Conservation (phyloP, 1,140 invertebrate genomes). For the Zaprionus ghesquierei region DNA sequence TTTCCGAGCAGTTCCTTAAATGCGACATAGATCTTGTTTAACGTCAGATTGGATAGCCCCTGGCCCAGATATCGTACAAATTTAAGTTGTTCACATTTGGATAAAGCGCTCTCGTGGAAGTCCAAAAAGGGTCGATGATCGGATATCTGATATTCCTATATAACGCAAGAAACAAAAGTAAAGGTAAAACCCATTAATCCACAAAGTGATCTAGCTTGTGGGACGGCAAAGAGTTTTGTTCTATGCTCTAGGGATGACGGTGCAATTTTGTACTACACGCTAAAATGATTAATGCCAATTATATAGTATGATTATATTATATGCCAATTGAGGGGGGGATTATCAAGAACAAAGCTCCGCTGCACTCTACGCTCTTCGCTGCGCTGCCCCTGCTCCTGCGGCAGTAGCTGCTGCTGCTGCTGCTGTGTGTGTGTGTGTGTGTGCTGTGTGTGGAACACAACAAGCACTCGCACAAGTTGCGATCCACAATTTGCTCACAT, state of each 20-base stretch:
- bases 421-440: too few relatives aligned
- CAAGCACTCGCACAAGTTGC: neutral
- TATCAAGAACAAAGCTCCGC: slow-evolving; percentile 70
- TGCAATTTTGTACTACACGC: slow-evolving; percentile 55
- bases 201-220: neutral
- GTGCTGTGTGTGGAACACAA: slow-evolving; percentile 19
- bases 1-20: slow-evolving; percentile 76
- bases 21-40: slow-evolving; percentile 81
- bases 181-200: neutral
- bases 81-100: slow-evolving; percentile 82
- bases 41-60: slow-evolving; percentile 81
- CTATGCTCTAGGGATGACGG: slow-evolving; percentile 56
- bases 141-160: slow-evolving; percentile 82
- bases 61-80: slow-evolving; percentile 83
- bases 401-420: neutral
- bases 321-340: slow-evolving; percentile 18
- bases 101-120: slow-evolving; percentile 83
- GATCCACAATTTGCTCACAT: slow-evolving; percentile 72
- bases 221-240: slow-evolving; percentile 70
- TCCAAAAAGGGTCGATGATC: slow-evolving; percentile 83
- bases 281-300: slow-evolving; percentile 54
- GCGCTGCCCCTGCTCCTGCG: slow-evolving; percentile 4
- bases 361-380: slow-evolving; percentile 34
- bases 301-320: slow-evolving; percentile 24
- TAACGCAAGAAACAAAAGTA: neutral